Percentiles rank a stretch among this genome's conserved stretches.
phyloP scores from a whole-genome alignment of 2,888 invertebrate species.

The Caenorhabditis doughertyi region DNA sequence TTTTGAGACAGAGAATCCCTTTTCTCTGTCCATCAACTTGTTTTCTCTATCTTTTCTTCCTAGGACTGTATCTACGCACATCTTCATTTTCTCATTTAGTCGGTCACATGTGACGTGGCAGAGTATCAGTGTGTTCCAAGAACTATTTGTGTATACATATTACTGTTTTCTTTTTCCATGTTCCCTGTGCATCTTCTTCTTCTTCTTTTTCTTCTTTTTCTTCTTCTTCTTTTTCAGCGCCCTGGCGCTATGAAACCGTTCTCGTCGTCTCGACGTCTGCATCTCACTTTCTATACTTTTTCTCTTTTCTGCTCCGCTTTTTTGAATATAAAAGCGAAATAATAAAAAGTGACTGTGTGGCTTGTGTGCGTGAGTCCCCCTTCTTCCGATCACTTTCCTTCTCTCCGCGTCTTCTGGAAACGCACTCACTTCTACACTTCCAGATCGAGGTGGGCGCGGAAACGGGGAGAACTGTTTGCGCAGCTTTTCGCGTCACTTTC shows the following conservation, averaged over 20 bases:
- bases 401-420: conserved; percentile 49
- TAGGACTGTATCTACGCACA: conserved; percentile 7
- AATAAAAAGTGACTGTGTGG: conserved; percentile 55
- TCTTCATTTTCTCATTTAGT: background rate
- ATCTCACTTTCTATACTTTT: conserved; percentile 29
- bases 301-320: conserved; percentile 39
- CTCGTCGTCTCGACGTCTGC: conserved; percentile 19
- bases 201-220: conserved; percentile 10
- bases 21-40: conserved; percentile 42
- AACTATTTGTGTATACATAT: conserved; percentile 44
- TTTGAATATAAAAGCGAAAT: conserved; percentile 59
- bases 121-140: conserved; percentile 27
- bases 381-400: conserved; percentile 28
- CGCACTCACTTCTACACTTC: conserved; percentile 42
- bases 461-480: conserved; percentile 56
- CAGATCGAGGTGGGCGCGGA: conserved; percentile 53
- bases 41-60: conserved; percentile 25
- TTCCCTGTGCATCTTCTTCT: conserved; percentile 11
- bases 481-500: conserved; percentile 61
- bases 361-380: conserved; percentile 19
- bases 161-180: conserved; percentile 35
- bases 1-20: conserved; percentile 38
- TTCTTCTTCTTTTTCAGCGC: conserved; percentile 18
- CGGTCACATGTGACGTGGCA: conserved; percentile 49
- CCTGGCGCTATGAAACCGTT: conserved; percentile 15